phyloP scores from a whole-genome alignment of 2,113 vertebrate genomes.

The Tetraodon nigroviridis region DNA sequence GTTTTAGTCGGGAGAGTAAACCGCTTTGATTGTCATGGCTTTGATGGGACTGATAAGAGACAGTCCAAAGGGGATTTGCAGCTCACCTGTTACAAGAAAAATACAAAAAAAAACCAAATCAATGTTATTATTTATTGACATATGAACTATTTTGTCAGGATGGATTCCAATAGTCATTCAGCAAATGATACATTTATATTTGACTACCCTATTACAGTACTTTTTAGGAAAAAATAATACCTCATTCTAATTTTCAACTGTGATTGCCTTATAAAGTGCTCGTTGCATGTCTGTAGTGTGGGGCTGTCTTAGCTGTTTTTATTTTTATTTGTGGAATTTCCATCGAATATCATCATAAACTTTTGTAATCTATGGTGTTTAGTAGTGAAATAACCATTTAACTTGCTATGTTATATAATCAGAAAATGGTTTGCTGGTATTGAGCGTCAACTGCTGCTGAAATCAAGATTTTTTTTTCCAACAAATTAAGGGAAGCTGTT shows the following conservation, averaged over 20 bases:
- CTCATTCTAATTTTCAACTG: not conserved
- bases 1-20: slow-evolving; percentile 22
- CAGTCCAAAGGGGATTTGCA: slow-evolving; percentile 18
- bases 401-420: too few species aligned
- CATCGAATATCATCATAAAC: not conserved
- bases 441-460: too few species aligned
- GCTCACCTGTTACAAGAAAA: slow-evolving; percentile 2
- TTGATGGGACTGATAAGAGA: slow-evolving; percentile 16
- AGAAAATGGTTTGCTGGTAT: too few species aligned
- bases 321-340: too few species aligned
- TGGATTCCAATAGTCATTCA: slow-evolving; percentile 7
- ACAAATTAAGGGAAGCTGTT: too few species aligned
- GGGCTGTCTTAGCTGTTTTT: too few species aligned
- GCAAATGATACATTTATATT: slow-evolving; percentile 6
- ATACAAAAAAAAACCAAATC: not conserved
- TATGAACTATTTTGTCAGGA: not conserved
- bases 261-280: too few species aligned
- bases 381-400: not conserved
- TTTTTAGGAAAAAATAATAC: not conserved
- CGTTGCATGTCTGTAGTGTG: too few species aligned
- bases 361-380: not conserved
- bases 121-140: slow-evolving; percentile 1
- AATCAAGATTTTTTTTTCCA: too few species aligned
- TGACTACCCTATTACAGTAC: not conserved
- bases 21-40: slow-evolving; percentile 5